phyloP scores from a whole-genome alignment of 1,140 invertebrate genomes.

The Drosophila littoralis region DNA sequence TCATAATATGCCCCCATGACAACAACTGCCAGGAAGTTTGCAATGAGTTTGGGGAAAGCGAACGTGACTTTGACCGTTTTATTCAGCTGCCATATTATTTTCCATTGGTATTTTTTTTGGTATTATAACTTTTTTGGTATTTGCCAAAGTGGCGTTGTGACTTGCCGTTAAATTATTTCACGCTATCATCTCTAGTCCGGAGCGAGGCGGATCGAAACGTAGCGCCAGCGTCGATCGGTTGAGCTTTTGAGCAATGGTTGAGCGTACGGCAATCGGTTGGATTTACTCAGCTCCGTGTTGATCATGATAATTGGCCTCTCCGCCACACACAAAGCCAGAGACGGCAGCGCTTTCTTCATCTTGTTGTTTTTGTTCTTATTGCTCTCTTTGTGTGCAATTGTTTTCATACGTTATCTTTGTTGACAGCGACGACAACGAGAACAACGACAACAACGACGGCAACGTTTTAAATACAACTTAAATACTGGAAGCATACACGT shows the following conservation, averaged over 20 bases:
- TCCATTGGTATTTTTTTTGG: too few relatives aligned
- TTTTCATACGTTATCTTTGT: constrained; percentile 46
- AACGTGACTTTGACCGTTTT: too few relatives aligned
- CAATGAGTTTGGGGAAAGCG: too few relatives aligned
- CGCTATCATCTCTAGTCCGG: constrained; percentile 13
- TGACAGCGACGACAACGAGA: constrained; percentile 19
- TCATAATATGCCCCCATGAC: too few relatives aligned
- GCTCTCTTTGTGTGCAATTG: constrained; percentile 26
- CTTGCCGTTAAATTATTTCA: neutral
- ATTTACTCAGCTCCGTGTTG: constrained; percentile 33
- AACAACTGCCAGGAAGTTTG: too few relatives aligned
- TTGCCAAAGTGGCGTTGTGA: neutral
- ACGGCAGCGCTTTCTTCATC: constrained; percentile 2
- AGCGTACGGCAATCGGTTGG: constrained; percentile 35
- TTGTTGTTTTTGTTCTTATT: constrained; percentile 7
- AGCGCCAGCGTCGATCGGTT: neutral
- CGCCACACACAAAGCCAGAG: constrained; percentile 5
- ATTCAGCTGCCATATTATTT: too few relatives aligned
- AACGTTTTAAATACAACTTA: constrained; percentile 23
- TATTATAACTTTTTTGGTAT: neutral
- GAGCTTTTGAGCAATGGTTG: constrained; percentile 9
- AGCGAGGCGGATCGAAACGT: constrained; percentile 10
- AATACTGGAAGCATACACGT: constrained; percentile 34
- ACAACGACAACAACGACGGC: constrained; percentile 7
- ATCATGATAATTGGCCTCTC: constrained; percentile 29